Evolutionary conservation across 2,113 vertebrate species (phyloP).

Genomic region (Lycaon pictus): DNA sequence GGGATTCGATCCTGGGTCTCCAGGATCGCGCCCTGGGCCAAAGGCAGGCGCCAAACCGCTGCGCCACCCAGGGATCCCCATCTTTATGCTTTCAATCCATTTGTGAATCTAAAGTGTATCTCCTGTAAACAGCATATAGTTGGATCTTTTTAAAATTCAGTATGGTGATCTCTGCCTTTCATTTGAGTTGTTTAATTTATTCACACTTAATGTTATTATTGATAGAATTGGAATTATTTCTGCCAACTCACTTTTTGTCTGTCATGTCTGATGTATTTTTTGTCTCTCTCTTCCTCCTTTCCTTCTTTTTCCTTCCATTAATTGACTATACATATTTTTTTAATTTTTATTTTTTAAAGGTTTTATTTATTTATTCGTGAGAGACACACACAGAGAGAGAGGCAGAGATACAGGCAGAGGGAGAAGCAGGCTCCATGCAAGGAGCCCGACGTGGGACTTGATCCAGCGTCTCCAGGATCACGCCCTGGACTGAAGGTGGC

Average conservation of each 20-base stretch:
- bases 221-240: conserved; percentile 3
- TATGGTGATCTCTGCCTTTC: neutral
- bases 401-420: no score
- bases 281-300: neutral
- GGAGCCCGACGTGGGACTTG: no score
- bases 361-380: no score
- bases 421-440: no score
- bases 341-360: no score
- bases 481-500: no score
- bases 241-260: neutral
- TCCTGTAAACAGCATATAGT: neutral
- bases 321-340: neutral
- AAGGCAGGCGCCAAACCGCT: no score
- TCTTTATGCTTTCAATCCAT: neutral
- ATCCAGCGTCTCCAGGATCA: no score
- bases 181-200: neutral
- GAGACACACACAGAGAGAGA: no score
- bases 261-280: neutral
- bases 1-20: no score
- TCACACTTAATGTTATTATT: conserved; percentile 19
- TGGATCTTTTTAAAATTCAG: neutral
- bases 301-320: neutral
- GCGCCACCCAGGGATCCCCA: no score
- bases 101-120: neutral
- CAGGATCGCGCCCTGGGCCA: no score